Base-by-base conservation (phyloP, 2,113 vertebrate species). In the Furnarius figulus region DNA sequence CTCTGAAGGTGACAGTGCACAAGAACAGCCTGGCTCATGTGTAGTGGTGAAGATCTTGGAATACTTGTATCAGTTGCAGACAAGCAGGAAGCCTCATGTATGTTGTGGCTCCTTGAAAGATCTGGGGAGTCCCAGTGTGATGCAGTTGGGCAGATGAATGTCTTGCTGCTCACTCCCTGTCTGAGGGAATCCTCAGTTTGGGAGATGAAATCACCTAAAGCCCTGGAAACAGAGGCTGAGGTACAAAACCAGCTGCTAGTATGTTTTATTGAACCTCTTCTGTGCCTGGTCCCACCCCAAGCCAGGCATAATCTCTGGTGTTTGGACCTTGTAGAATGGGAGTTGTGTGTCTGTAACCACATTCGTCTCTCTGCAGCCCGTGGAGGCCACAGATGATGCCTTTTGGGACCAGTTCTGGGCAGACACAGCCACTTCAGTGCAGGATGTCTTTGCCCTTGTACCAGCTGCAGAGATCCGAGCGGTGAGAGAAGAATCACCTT, bases 371-470 rank as follows among this genome's bases (percentile, higher is more conserved):
- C 95, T 44, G 1, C 96, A 99, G 99, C 99, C 99, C 0, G 99
- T 99, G 91, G 99, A 99, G 95, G 99, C 99, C 91, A 99, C 99
- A 0, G 99, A 99, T 63, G 99, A 99, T 88, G 99, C 98, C 37
- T 99, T 99, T 91, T 99, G 99, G 99, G 99, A 99, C 97, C 99
- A 99, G 97, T 99, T 99, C 97, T 99, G 99, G 99, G 98, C 99
- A 33, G 99, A 99, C 96, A 98, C 98, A 14, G 98, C 98, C 96
- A 99, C 99, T 59, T 99, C 99, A 1, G 99, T 99, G 82, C 99
- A 99, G 97, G 99, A 99, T 93, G 99, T 99, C 82, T 99, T 99
- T 94, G 99, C 99, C 1, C 97, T 99, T 88, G 99, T 99, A 88
- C 99, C 99, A 14, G 99, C 99, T 33, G 99, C 99, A 7, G 99